Percentiles rank a stretch among this genome's conserved stretches.
Evolutionary conservation across 2,797 vertebrate genomes (phyloP).

Genomic region (Discoglossus pictus): DNA sequence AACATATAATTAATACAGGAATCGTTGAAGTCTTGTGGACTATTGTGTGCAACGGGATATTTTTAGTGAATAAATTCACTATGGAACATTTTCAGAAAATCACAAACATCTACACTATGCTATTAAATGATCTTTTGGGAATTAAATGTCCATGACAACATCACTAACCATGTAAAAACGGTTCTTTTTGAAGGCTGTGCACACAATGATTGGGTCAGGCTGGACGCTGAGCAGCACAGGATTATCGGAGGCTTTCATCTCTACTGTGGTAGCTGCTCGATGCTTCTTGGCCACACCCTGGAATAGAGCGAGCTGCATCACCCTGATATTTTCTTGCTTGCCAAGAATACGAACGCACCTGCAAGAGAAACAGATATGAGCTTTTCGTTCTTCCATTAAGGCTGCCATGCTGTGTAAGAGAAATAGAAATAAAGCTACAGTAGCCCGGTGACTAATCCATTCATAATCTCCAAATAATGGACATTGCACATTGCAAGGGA

Average conservation of each 20-base stretch:
- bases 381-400: not conserved
- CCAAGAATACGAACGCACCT: slow-evolving; percentile 96
- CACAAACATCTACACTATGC: no score
- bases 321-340: slow-evolving; percentile 95
- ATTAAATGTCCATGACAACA: not conserved
- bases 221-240: slow-evolving; percentile 86
- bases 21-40: no score
- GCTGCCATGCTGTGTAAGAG: not conserved
- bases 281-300: slow-evolving; percentile 89
- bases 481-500: slow-evolving; percentile 5
- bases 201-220: slow-evolving; percentile 91
- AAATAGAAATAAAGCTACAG: slow-evolving; percentile 5
- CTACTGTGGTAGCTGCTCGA: slow-evolving; percentile 86
- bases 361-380: slow-evolving; percentile 21
- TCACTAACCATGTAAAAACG: slow-evolving; percentile 91
- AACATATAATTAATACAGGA: no score
- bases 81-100: no score
- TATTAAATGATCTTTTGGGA: no score
- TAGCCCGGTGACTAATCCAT: not conserved
- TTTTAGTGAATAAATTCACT: no score
- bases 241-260: slow-evolving; percentile 98
- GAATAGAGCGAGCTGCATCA: slow-evolving; percentile 89
- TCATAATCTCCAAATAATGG: slow-evolving; percentile 12
- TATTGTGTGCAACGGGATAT: no score
- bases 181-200: slow-evolving; percentile 97